Evolutionary conservation across 2,888 invertebrate species (phyloP), one percentile per base, ranked within the genome.

Genomic region (Ophioninae sp.): DNA sequence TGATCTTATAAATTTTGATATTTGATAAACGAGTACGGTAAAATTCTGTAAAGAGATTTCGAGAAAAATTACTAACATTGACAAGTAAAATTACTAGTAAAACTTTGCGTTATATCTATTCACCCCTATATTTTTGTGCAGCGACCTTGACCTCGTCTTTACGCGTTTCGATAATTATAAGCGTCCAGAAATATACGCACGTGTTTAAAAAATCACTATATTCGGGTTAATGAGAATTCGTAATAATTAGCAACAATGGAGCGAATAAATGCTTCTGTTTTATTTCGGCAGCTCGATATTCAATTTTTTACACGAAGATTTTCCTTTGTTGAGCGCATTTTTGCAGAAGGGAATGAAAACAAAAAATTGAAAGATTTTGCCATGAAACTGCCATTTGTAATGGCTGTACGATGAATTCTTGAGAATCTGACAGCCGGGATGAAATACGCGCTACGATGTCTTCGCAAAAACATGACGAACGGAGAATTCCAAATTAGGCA

Each of bases 201-300:
- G 10, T 7, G 30, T 20, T 17, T 17, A 50, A 50, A 50, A 50
- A 50, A 50, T 17, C 13, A 50, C 50, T 50, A 50, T 17, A 13
- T 50, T 6, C 17, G 17, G 6, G 17, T 50, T 17, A 17, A 59
- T 3, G 56, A 37, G n/a, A 3, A 56, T 56, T 56, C 50, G 41
- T 17, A 20, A 62, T 50, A 61, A 21, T 62, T n/a, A 44, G 50
- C 17, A 70, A 13, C 21, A 56, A 17, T 21, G 61, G 20, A 41
- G 61, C 59, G 44, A 73, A 73, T 37, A 10, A 44, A 64, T 21
- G 13, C 21, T 73, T 61, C 23, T 61, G 10, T 61, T 61, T 61
- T 61, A 61, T 23, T 61, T 61, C 23, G 23, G 23, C 61, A 7
- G 39, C 13, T 41, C 20, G 39, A 37, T 20, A 61, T 50, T 13